Conservation (phyloP, 2,888 invertebrate genomes). For the Pyrgus malvae region DNA sequence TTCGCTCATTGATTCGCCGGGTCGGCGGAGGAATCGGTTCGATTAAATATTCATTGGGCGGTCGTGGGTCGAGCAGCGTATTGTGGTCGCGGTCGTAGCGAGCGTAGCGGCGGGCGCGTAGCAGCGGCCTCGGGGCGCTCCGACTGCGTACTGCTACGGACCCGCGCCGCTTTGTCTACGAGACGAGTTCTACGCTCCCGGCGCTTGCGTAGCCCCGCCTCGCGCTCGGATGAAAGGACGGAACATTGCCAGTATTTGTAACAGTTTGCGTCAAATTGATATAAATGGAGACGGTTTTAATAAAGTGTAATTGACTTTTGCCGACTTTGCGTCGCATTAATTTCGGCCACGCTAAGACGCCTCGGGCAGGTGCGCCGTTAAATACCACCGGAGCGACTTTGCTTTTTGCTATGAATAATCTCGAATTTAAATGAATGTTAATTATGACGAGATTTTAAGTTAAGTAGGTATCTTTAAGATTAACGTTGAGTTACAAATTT, state of each 20-base stretch:
- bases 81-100: conserved; percentile 40
- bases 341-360: conserved; percentile 79
- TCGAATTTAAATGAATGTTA: conserved; percentile 76
- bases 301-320: conserved; percentile 82
- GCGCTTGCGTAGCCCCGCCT: conserved; percentile 81
- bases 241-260: conserved; percentile 82
- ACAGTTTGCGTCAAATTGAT: conserved; percentile 82
- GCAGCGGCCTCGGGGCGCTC: conserved; percentile 55
- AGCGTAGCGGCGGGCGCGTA: conserved; percentile 45
- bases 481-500: conserved; percentile 35
- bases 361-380: conserved; percentile 77
- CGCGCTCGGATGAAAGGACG: conserved; percentile 75
- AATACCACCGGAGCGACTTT: conserved; percentile 71
- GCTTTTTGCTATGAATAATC: conserved; percentile 73
- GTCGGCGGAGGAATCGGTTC: conserved; percentile 57
- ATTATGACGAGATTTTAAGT: conserved; percentile 73
- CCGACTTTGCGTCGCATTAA: conserved; percentile 80
- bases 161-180: conserved; percentile 47
- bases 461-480: conserved; percentile 39
- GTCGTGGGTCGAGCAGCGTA: conserved; percentile 57
- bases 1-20: conserved; percentile 65
- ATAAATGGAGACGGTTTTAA: conserved; percentile 82
- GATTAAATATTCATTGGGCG: conserved; percentile 69
- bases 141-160: conserved; percentile 52
- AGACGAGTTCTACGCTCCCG: conserved; percentile 49